phyloP scores from a whole-genome alignment of 2,888 invertebrate genomes.

The Scaptomyza caliginosa region DNA sequence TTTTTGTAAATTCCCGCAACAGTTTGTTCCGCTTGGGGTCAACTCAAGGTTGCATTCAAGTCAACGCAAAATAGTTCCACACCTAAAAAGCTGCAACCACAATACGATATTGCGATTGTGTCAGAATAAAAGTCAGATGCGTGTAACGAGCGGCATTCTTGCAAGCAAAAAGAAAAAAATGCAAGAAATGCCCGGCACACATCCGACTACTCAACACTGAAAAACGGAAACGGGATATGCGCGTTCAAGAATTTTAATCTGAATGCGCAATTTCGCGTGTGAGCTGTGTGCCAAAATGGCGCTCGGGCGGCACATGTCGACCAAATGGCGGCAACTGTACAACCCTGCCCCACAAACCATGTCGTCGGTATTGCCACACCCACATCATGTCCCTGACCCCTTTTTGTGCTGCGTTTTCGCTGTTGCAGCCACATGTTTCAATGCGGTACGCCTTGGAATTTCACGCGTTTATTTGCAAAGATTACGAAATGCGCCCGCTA shows the following conservation, averaged over 20 bases:
- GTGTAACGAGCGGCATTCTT: slow-evolving; percentile 44
- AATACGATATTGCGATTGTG: background rate
- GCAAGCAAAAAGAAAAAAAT: slow-evolving; percentile 2
- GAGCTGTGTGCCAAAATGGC: slow-evolving; percentile 76
- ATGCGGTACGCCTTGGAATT: slow-evolving; percentile 76
- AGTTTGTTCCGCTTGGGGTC: slow-evolving; percentile 35
- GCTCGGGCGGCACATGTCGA: slow-evolving; percentile 62
- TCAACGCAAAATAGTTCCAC: background rate
- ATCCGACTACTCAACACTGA: slow-evolving; percentile 50
- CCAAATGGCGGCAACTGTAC: slow-evolving; percentile 50
- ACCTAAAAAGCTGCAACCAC: background rate
- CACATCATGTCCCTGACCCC: slow-evolving; percentile 2
- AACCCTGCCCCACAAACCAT: slow-evolving; percentile 30
- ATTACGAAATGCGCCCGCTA: slow-evolving; percentile 71
- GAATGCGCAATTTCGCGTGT: slow-evolving; percentile 78
- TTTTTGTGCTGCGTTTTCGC: background rate
- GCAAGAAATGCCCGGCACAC: slow-evolving; percentile 48
- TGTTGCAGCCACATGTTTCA: slow-evolving; percentile 63
- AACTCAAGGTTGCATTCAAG: slow-evolving; percentile 59
- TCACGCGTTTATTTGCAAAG: slow-evolving; percentile 79
- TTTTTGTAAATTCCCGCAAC: background rate
- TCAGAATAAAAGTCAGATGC: slow-evolving; percentile 41
- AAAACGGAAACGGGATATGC: slow-evolving; percentile 74
- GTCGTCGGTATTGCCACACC: slow-evolving; percentile 18
- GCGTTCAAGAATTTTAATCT: slow-evolving; percentile 79